These are phyloP conservation scores for Leptinotarsa juncta DNA, from an alignment of 2,888 invertebrate genomes.

Conservation along the genomic window DNA sequence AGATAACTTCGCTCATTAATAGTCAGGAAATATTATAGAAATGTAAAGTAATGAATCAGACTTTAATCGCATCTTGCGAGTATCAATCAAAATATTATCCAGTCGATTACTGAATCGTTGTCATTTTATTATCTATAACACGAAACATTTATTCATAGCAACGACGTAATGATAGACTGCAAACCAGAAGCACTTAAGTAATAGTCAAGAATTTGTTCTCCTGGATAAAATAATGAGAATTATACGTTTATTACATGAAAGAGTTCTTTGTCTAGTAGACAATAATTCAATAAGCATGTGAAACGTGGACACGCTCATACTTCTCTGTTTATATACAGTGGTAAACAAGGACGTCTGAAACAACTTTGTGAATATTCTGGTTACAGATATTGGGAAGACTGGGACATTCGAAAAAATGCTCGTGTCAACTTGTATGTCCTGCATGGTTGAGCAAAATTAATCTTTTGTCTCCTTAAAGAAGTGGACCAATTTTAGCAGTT, in stretches of 20 bases:
- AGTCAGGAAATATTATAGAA: neutral
- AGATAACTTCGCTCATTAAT: neutral
- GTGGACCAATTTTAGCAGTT: too few species aligned
- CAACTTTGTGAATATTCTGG: too few species aligned
- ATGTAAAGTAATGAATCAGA: neutral
- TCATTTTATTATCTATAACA: conserved; percentile 13
- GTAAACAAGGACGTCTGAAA: too few species aligned
- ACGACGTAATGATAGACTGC: conserved; percentile 3
- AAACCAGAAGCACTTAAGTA: conserved; percentile 15
- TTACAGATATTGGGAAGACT: too few species aligned
- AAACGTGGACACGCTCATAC: neutral
- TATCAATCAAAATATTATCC: conserved; percentile 12
- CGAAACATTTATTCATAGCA: neutral
- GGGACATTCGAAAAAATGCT: too few species aligned
- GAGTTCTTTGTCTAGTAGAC: conserved; percentile 4
- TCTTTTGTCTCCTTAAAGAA: too few species aligned
- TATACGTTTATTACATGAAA: neutral
- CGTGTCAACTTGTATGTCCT: neutral
- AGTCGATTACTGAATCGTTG: conserved; percentile 3
- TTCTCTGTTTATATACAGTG: neutral
- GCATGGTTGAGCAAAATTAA: too few species aligned
- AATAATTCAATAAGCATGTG: neutral
- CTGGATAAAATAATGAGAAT: neutral
- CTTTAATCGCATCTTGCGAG: neutral
- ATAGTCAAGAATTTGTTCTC: neutral